Base-by-base conservation (phyloP, 1,140 invertebrate genomes). In the Drosophila neocordata region DNA sequence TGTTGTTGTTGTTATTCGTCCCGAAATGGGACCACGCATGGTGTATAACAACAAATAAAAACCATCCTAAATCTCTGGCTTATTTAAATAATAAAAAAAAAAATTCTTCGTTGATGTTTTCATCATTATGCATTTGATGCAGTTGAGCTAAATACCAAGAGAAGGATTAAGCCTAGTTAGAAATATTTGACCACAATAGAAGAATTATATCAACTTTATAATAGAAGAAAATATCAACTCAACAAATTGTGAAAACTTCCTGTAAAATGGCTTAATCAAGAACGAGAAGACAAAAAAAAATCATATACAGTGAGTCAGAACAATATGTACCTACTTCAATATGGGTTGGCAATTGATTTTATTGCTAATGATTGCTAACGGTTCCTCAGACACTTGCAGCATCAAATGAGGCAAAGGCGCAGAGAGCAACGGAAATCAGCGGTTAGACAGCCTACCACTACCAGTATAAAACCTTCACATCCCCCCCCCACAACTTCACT, bases 271-370 rank as follows among this genome's bases (percentile, higher is more conserved):
- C 27, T 34, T 37, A 15, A 34, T 59, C 34, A 38, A 41, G 13
- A n/a, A 13, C n/a, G 6, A 55, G 12, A 24, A 27, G 2, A 53
- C 4, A 5, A 56, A 3, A 34, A 34, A 57, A 18, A 59, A 37
- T 15, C 35, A 59, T 35, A 59, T 59, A 59, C n/a, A 34, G 18
- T 59, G 35, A 41, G 41, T 66, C 60, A 61, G 53, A 48, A 69
- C 64, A 66, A 71, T 67, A 34, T 67, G 62, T 59, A 65, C 41
- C 66, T 66, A 85, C 77, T 77, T 87, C 66, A 69, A 84, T 84
- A 84, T 87, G 81, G 81, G 81, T 79, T 78, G 81, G 65, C 81
- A 84, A 84, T 84, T 84, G 81, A 84, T 84, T 84, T 79, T 77
- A 81, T 73, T 84, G 82, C 81, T 84, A 84, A 84, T 84, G 70